These are phyloP conservation scores for Meles meles DNA, from an alignment of 2,113 vertebrate genomes.

Conservation along the genomic window DNA sequence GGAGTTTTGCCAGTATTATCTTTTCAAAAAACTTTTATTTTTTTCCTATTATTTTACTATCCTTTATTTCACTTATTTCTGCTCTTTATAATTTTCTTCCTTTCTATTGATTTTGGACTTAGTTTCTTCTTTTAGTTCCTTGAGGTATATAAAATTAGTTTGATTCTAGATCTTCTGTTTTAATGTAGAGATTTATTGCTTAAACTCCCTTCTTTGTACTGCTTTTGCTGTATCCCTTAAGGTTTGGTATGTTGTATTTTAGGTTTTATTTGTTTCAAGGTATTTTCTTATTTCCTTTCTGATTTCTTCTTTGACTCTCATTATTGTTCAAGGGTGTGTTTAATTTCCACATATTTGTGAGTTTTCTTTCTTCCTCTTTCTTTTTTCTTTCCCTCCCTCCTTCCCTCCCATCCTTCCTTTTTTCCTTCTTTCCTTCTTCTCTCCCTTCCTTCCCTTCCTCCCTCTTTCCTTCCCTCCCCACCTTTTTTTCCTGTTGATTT, in stretches of 20 bases:
- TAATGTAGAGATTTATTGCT: not conserved
- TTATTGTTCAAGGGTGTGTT: not conserved
- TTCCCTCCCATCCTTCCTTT: too few relatives aligned
- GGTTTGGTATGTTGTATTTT: not conserved
- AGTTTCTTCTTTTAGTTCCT: not conserved
- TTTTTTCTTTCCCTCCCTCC: not conserved
- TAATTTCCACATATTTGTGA: not conserved
- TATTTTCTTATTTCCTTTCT: not conserved
- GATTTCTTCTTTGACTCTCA: not conserved
- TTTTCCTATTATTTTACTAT: not conserved
- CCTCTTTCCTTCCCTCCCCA: too few relatives aligned
- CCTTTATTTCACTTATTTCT: not conserved
- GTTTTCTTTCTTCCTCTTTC: not conserved
- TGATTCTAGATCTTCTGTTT: not conserved
- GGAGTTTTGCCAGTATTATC: not conserved
- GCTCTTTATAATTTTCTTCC: not conserved
- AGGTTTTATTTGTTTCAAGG: not conserved
- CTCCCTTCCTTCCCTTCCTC: rapidly evolving
- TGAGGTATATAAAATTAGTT: not conserved
- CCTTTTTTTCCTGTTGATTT: not conserved
- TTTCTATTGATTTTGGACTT: not conserved
- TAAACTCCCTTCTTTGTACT: not conserved
- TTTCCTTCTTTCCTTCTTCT: not conserved
- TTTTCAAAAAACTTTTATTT: not conserved
- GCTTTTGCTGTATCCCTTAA: not conserved